Conservation (phyloP, 2,113 vertebrate species). For the Micronycteris hirsuta region DNA sequence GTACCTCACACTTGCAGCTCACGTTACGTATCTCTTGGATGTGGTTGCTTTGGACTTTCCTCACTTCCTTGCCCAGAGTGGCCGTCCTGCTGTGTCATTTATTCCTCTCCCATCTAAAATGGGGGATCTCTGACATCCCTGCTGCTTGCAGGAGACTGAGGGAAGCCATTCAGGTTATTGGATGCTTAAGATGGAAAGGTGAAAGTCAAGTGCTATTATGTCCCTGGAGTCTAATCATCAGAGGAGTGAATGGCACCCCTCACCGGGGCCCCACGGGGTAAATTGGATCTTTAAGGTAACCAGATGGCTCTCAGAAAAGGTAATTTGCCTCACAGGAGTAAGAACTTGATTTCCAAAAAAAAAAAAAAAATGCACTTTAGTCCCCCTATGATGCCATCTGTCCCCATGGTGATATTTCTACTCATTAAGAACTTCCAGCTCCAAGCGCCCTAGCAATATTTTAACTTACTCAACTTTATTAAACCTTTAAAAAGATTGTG, state of each 20-base stretch:
- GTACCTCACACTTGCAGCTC: not conserved
- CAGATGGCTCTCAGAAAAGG: constrained; percentile 69
- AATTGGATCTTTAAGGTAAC: constrained; percentile 68
- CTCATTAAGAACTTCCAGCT: constrained; percentile 39
- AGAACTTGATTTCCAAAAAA: constrained; percentile 56
- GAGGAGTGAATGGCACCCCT: not conserved
- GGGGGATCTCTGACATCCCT: not conserved
- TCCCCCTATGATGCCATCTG: constrained; percentile 66
- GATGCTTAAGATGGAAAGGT: not conserved
- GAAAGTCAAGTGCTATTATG: not conserved
- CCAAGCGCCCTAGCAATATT: not conserved
- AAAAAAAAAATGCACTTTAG: constrained; percentile 9
- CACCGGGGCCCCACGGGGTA: constrained; percentile 60
- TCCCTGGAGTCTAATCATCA: not conserved
- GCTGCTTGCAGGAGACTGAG: not conserved
- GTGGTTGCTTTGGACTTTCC: not conserved
- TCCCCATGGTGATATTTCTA: constrained; percentile 47
- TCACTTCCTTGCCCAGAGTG: not conserved
- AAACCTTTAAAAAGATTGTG: not conserved
- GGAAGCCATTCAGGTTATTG: not conserved
- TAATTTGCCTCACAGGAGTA: constrained; percentile 73
- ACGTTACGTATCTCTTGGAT: not conserved
- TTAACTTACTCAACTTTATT: constrained; percentile 15
- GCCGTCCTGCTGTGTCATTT: not conserved
- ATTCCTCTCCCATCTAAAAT: not conserved